A percentile compares a stretch with the other conserved stretches of the same genome.
Conservation (phyloP, 1,140 invertebrate genomes). For the Musca domestica region DNA sequence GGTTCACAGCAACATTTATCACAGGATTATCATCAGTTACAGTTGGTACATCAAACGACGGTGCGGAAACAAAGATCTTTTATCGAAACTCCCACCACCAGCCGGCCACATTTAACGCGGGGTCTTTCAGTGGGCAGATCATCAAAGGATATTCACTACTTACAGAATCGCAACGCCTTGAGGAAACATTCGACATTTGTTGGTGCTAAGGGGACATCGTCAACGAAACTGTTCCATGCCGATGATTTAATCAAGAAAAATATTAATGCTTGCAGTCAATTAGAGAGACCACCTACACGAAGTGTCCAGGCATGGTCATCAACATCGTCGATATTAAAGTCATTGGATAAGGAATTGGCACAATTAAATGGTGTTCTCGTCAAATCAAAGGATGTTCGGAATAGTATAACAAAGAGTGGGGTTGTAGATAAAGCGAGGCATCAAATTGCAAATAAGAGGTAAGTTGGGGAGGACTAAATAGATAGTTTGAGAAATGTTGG, state of each 20-base stretch:
- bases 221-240: not conserved
- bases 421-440: no score
- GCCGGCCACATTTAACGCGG: slow-evolving; percentile 38
- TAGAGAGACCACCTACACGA: not conserved
- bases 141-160: slow-evolving; percentile 38
- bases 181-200: not conserved
- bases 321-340: slow-evolving; percentile 37
- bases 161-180: slow-evolving; percentile 37
- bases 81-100: slow-evolving; percentile 14
- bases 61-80: slow-evolving; percentile 15
- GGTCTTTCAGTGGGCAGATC: slow-evolving; percentile 47
- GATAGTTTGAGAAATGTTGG: no score
- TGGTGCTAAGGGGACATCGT: not conserved
- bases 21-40: not conserved
- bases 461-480: no score
- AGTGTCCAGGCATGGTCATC: slow-evolving; percentile 43
- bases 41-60: not conserved
- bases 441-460: no score
- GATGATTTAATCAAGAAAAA: slow-evolving; percentile 8
- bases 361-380: slow-evolving; percentile 26
- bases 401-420: no score
- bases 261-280: not conserved
- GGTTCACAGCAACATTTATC: slow-evolving; percentile 2
- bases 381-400: not conserved
- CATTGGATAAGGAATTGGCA: slow-evolving; percentile 27